phyloP scores from a whole-genome alignment of 2,113 vertebrate species.

The Dipodomys ordii region DNA sequence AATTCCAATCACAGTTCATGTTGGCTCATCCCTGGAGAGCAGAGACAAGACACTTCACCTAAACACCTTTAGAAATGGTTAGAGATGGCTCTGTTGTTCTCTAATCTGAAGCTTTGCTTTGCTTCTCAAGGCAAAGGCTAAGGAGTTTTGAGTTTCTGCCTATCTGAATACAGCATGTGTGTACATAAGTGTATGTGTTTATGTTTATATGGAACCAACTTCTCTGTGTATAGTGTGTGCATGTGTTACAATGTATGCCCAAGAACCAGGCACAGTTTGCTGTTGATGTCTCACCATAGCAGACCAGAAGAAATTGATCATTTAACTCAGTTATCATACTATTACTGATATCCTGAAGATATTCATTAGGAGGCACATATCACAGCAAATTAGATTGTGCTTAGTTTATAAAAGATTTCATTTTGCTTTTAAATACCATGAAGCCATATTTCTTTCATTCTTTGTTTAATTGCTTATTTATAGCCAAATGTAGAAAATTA shows the following conservation, averaged over 20 bases:
- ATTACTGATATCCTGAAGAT: not conserved
- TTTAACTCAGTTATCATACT: not conserved
- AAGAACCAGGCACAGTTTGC: not conserved
- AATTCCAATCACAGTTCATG: not conserved
- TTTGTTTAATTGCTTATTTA: not conserved
- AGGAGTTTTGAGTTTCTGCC: not conserved
- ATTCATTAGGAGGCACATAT: not conserved
- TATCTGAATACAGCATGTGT: not conserved
- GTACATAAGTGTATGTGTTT: too few species aligned
- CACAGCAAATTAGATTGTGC: not conserved
- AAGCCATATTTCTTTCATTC: not conserved
- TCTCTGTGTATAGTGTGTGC: not conserved
- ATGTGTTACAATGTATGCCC: not conserved
- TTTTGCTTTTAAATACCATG: conserved; percentile 47
- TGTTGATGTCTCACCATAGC: not conserved
- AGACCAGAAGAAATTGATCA: not conserved
- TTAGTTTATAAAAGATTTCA: conserved; percentile 3
- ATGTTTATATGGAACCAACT: not conserved
- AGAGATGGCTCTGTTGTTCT: not conserved
- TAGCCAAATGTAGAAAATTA: not conserved
- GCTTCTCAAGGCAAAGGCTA: not conserved
- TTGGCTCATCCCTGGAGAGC: not conserved
- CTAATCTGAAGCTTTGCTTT: not conserved
- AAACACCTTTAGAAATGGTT: not conserved
- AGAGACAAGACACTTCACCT: not conserved